These are phyloP conservation scores for Chouioia cunea DNA, from an alignment of 2,888 invertebrate genomes.

Conservation along the genomic window DNA sequence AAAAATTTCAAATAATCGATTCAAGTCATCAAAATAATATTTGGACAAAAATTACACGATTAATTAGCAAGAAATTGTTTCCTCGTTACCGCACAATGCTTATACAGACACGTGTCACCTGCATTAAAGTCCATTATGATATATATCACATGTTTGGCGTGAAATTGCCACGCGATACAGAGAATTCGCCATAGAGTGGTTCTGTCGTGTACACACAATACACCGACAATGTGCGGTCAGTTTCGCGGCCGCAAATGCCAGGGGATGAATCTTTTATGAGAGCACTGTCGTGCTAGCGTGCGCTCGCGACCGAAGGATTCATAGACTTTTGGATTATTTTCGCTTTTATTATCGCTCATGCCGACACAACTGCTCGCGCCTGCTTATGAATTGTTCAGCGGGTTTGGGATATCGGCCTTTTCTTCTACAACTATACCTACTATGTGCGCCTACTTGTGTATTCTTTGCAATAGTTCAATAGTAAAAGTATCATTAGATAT, in stretches of 20 bases:
- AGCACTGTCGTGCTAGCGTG: slow-evolving; percentile 45
- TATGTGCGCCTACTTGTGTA: background rate
- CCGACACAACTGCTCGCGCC: background rate
- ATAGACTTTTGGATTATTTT: slow-evolving; percentile 47
- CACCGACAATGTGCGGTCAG: slow-evolving; percentile 49
- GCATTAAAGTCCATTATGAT: slow-evolving; percentile 1
- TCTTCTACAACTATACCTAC: background rate
- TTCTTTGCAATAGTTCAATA: too few relatives aligned
- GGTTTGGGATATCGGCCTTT: slow-evolving; percentile 30
- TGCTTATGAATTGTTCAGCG: slow-evolving; percentile 46
- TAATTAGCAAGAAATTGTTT: too few relatives aligned
- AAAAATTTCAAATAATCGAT: too few relatives aligned
- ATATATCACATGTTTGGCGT: too few relatives aligned
- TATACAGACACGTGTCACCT: too few relatives aligned
- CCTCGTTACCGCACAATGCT: too few relatives aligned
- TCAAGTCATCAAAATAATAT: too few relatives aligned
- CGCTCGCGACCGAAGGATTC: slow-evolving; percentile 46
- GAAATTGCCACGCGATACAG: too few relatives aligned
- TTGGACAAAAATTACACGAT: too few relatives aligned
- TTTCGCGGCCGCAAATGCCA: slow-evolving; percentile 53
- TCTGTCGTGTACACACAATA: slow-evolving; percentile 2
- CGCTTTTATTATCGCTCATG: slow-evolving; percentile 39
- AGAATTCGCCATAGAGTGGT: too few relatives aligned
- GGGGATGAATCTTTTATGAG: slow-evolving; percentile 58
- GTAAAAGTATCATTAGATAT: too few relatives aligned